A percentile compares a stretch with the other conserved stretches of the same genome.
phyloP scores from a whole-genome alignment of 2,113 vertebrate genomes.

The Lethenteron reissneri region DNA sequence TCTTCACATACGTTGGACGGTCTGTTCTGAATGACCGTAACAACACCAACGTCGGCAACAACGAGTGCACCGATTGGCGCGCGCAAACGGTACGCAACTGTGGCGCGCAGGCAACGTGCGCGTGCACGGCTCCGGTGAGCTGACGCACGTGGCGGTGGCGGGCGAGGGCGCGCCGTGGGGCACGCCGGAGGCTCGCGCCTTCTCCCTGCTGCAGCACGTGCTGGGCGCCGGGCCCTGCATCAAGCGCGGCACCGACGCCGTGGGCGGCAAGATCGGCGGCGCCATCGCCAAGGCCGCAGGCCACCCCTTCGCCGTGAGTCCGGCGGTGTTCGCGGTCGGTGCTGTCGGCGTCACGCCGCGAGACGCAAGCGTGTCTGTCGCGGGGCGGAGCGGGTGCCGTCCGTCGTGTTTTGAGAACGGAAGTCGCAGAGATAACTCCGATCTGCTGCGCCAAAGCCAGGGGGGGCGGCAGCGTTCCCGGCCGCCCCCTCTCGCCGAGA shows the following conservation, averaged over 20 bases:
- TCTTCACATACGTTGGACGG: too few relatives aligned
- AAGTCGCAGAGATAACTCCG: too few relatives aligned
- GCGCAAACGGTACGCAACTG: background rate
- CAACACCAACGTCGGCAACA: too few relatives aligned
- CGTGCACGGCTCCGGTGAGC: constrained; percentile 24
- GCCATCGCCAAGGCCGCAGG: constrained; percentile 34
- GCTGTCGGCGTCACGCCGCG: too few relatives aligned
- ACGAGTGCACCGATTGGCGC: too few relatives aligned
- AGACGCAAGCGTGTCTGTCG: too few relatives aligned
- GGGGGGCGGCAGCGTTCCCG: too few relatives aligned
- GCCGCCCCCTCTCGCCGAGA: too few relatives aligned
- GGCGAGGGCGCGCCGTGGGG: constrained; percentile 36
- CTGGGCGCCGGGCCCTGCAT: constrained; percentile 56
- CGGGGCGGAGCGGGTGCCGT: too few relatives aligned
- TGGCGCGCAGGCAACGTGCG: constrained; percentile 44
- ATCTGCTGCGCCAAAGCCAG: too few relatives aligned
- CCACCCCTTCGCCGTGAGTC: constrained; percentile 66
- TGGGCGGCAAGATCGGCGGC: constrained; percentile 39
- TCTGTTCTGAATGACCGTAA: too few relatives aligned
- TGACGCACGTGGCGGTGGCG: constrained; percentile 57
- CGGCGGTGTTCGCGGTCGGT: background rate
- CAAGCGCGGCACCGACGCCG: constrained; percentile 45
- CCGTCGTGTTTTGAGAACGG: too few relatives aligned
- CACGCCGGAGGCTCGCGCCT: constrained; percentile 42
- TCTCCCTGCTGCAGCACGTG: constrained; percentile 61